A percentile compares a stretch with the other conserved stretches of the same genome.
phyloP scores from a whole-genome alignment of 2,113 vertebrate species.

The Equus quagga region DNA sequence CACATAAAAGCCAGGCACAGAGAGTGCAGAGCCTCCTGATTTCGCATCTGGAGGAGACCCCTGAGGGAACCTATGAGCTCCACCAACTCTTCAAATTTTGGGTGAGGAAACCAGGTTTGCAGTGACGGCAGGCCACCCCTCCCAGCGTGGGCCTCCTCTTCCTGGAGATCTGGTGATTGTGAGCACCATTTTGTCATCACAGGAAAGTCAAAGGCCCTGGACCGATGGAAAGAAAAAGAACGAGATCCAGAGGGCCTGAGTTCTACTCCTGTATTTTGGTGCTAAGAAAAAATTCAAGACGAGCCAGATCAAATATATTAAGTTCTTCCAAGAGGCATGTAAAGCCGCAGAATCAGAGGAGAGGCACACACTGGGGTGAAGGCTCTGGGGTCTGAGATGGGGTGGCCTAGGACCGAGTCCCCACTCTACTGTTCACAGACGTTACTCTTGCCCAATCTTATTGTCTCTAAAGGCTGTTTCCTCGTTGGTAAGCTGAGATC shows the following conservation, averaged over 20 bases:
- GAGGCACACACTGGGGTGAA: rapidly evolving
- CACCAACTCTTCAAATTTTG: background rate
- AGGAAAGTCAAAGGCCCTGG: too few relatives aligned
- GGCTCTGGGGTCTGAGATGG: background rate
- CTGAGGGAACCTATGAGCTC: too few relatives aligned
- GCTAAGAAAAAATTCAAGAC: background rate
- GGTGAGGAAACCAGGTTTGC: background rate
- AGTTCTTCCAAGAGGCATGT: background rate
- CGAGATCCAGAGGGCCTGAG: background rate
- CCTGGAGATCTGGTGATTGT: background rate
- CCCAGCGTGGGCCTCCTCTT: rapidly evolving
- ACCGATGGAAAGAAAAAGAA: background rate
- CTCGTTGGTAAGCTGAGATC: background rate
- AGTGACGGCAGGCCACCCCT: rapidly evolving
- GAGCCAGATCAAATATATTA: background rate
- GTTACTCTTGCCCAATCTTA: background rate
- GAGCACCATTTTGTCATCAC: background rate
- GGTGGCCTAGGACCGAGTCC: background rate
- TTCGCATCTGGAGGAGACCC: background rate
- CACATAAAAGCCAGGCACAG: background rate
- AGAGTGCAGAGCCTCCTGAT: rapidly evolving
- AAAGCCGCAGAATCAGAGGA: background rate
- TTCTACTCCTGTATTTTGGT: background rate
- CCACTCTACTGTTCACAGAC: background rate
- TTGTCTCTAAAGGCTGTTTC: background rate